Percentiles rank a stretch among this genome's conserved stretches.
Evolutionary conservation across 2,888 invertebrate genomes (phyloP).

Genomic region (Drosophila pseudotalamancana): DNA sequence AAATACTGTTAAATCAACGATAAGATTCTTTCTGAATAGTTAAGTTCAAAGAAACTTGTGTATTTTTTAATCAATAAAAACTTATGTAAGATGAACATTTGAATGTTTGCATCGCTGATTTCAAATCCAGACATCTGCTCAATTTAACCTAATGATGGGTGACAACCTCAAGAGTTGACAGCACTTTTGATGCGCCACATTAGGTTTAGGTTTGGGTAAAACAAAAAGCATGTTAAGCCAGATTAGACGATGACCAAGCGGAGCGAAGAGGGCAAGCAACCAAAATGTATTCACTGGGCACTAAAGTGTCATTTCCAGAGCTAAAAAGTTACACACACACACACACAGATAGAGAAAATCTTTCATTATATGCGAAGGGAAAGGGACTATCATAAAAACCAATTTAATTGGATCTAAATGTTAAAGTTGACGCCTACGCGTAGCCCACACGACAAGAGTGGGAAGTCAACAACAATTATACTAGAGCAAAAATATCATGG

Average conservation of each 20-base stretch:
- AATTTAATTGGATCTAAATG: constrained; percentile 77
- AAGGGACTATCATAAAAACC: constrained; percentile 53
- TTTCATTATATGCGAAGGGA: constrained; percentile 1
- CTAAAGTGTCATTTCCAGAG: constrained; percentile 19
- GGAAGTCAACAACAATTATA: constrained; percentile 61
- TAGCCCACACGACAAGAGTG: constrained; percentile 34
- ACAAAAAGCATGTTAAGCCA: constrained; percentile 58
- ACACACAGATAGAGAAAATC: constrained; percentile 9
- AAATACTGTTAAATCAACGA: too few species aligned
- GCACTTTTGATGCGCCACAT: constrained; percentile 54
- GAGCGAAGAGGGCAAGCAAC: not conserved
- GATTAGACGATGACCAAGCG: constrained; percentile 46
- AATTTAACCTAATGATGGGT: constrained; percentile 36
- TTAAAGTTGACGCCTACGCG: constrained; percentile 48
- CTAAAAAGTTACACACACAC: constrained; percentile 15
- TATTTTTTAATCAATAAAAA: constrained; percentile 40
- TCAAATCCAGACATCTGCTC: constrained; percentile 42
- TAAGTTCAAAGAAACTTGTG: not conserved
- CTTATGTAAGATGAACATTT: constrained; percentile 12
- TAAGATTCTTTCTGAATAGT: too few species aligned
- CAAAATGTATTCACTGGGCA: constrained; percentile 20
- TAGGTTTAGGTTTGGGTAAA: constrained; percentile 56
- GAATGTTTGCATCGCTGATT: constrained; percentile 30
- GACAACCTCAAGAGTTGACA: constrained; percentile 48
- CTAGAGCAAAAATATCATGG: constrained; percentile 26